phyloP scores from a whole-genome alignment of 2,113 vertebrate species.

The Sinocyclocheilus maitianheensis region DNA sequence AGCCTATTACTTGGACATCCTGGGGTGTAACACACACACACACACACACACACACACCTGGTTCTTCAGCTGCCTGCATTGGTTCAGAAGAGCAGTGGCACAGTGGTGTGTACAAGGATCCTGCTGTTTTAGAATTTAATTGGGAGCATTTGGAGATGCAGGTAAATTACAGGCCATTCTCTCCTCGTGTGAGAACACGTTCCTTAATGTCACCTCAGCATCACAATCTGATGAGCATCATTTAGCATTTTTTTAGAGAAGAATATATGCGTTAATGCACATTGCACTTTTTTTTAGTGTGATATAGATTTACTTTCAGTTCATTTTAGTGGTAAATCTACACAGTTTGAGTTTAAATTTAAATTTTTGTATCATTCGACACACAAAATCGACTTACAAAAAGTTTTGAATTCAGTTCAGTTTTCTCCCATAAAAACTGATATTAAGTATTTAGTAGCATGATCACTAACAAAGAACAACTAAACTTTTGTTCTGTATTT shows the following conservation, averaged over 20 bases:
- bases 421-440: no score
- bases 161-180: conserved; percentile 49
- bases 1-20: conserved; percentile 70
- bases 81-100: conserved; percentile 63
- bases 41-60: conserved; percentile 60
- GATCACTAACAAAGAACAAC: no score
- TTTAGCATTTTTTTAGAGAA: neutral
- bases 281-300: neutral
- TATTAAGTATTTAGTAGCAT: no score
- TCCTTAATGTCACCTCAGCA: neutral
- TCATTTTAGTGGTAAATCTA: neutral
- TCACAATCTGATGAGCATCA: neutral
- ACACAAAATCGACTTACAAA: no score
- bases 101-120: conserved; percentile 70
- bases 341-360: neutral
- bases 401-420: no score
- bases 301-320: neutral
- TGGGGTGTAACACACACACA: conserved; percentile 49
- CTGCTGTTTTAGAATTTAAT: conserved; percentile 71
- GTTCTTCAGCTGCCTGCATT: conserved; percentile 57
- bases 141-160: conserved; percentile 66
- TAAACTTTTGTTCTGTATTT: no score
- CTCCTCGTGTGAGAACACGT: conserved; percentile 1
- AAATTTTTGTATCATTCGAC: neutral
- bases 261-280: neutral